Base-by-base conservation (phyloP, 1,140 invertebrate species). In the Teleopsis dalmanni region DNA sequence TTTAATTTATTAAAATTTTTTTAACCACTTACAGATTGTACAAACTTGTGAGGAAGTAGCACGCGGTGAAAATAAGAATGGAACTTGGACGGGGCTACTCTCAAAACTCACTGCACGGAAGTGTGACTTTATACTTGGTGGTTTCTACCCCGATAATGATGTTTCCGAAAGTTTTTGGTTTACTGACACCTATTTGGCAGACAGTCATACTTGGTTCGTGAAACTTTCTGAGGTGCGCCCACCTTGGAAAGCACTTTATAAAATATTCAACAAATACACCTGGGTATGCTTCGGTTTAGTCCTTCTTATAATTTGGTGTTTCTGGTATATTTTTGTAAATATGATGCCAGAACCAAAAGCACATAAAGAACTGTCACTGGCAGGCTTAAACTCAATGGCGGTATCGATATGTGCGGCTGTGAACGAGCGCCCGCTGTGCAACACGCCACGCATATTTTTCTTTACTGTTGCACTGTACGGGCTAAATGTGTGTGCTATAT, bases 61-160 rank as follows among this genome's bases (percentile, higher is more conserved):
- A 1, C 65, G 76, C 13, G 77, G 76, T 4, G 73, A 76, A 53
- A 47, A 59, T 7, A 34, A 43, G 13, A 6, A 53, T 6, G 76
- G 74, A 58, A 56, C 61, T 4, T 78, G 76, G 76, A 62, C 64
- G 22, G 76, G 74, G 1, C 59, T 72, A n/a, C 56, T 78, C 27
- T 66, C 61, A 2, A 52, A 65, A 10, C 34, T 78, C 0, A 46
- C 53, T 10, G 51, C 59, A 1, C 71, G 68, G 42, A 62, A 69
- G 47, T 76, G 72, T 3, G 67, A 77, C 19, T 66, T 78, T 3
- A 53, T 76, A 5, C 50, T 77, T 10, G 77, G 77, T 3, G 77
- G 73, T 25, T 75, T 72, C 48, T 78, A 72, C 60, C 75, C 77
- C 16, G 76, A 78, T 56, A 73, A 74, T 49, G 73, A 75, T 50